phyloP scores from a whole-genome alignment of 2,113 vertebrate genomes.

The Poicephalus gulielmi region DNA sequence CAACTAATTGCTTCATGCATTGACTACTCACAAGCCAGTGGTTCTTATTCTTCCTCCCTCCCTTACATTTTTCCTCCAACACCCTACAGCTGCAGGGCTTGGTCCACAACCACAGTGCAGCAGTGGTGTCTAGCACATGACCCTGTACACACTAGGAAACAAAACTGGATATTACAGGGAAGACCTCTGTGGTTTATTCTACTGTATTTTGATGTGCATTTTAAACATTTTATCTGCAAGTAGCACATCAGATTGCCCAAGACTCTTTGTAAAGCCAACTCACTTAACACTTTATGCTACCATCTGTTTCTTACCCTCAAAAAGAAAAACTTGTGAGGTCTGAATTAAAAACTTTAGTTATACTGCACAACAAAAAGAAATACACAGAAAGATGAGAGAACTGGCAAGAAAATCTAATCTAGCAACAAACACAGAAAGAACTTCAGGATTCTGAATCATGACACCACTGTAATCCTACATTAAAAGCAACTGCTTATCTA shows the following conservation, averaged over 20 bases:
- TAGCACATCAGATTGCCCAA: slow-evolving; percentile 36
- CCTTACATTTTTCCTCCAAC: neutral
- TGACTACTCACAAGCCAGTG: neutral
- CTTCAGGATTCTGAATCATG: neutral
- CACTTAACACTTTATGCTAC: slow-evolving; percentile 43
- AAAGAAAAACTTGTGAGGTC: slow-evolving; percentile 30
- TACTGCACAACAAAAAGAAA: slow-evolving; percentile 11
- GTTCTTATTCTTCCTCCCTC: neutral
- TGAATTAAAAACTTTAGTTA: slow-evolving; percentile 37
- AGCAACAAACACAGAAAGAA: slow-evolving; percentile 20
- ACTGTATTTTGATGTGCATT: neutral
- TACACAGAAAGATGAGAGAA: neutral
- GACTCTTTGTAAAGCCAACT: slow-evolving; percentile 37
- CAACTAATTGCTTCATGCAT: neutral
- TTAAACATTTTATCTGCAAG: neutral
- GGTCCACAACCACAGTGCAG: neutral
- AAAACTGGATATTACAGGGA: neutral
- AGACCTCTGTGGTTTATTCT: neutral
- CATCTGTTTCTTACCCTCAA: slow-evolving; percentile 50
- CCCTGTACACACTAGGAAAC: neutral
- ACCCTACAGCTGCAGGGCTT: neutral
- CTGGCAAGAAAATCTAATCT: slow-evolving; percentile 1
- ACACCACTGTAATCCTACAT: neutral
- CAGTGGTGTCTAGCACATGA: fast-evolving
- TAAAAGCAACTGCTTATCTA: slow-evolving; percentile 14